Evolutionary conservation across 2,888 invertebrate genomes (phyloP), one percentile per base, ranked within the genome.

Genomic region (Limnephilus auricula): DNA sequence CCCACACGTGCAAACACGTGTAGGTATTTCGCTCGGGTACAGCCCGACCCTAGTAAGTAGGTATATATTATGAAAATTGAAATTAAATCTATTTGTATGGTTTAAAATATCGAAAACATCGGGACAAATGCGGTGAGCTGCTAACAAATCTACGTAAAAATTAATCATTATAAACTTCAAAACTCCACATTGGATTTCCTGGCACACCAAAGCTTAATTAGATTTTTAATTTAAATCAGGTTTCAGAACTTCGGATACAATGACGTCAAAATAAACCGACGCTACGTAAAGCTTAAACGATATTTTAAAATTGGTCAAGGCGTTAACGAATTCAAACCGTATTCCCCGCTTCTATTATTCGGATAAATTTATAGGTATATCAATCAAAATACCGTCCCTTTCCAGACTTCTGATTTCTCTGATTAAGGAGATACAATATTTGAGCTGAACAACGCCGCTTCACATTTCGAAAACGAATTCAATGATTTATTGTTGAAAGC

Each of bases 401-500:
- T 65, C 65, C 65, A 25, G 65, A 65, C 65, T 65, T 65, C 25
- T 65, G 65, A 65, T 65, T n/a, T 65, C 65, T 65, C 65, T 65
- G 65, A 65, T 65, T 65, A 65, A 65, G 25, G 25, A 65, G 65
- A 65, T 65, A 65, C 65, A 65, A n/a, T 65, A 65, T 65, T n/a
- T 65, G n/a, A 65, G n/a, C 9, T 65, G 65, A 65, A 65, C 65
- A 65, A 65, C 65, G 65, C 25, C 65, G 65, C 25, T 25, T 65
- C 65, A 65, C 9, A n/a, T 65, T 65, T 65, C 9, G 25, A 65
- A 65, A 65, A 65, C 65, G 65, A 65, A 65, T 65, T 65, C 65
- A 65, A 65, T 65, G 65, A 65, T 65, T 65, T 65, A 65, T 65
- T n/a, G 65, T n/a, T 65, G 65, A 65, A 65, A 65, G 65, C 65